A percentile compares a stretch with the other conserved stretches of the same genome.
Conservation (phyloP, 2,797 vertebrate species). For the Scolopax rusticola region DNA sequence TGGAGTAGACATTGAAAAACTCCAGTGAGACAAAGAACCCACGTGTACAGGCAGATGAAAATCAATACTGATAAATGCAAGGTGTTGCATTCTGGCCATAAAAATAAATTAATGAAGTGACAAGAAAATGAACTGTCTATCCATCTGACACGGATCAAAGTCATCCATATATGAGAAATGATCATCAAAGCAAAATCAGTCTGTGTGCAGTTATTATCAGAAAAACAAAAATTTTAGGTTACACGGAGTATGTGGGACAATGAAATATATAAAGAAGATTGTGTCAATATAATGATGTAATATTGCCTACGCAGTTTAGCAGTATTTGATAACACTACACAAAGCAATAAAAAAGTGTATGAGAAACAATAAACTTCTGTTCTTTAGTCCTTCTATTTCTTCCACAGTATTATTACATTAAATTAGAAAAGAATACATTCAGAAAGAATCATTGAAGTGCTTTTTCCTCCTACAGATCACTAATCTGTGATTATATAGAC, state of each 20-base stretch:
- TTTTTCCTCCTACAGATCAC: not conserved
- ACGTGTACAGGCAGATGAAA: not conserved
- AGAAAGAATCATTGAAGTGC: not conserved
- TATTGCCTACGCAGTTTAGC: not conserved
- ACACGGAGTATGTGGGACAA: no score
- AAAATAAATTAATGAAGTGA: constrained; percentile 27
- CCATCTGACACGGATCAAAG: not conserved
- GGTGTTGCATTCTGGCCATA: not conserved
- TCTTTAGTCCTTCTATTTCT: not conserved
- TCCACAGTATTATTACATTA: not conserved
- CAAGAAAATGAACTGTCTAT: not conserved
- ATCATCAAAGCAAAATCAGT: not conserved
- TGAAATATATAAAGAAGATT: not conserved
- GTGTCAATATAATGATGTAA: not conserved
- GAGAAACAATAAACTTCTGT: not conserved
- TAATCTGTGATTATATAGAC: not conserved
- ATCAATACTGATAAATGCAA: constrained; percentile 22
- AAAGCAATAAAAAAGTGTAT: not conserved
- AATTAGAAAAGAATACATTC: not conserved
- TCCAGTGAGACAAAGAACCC: constrained; percentile 6
- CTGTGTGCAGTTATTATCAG: not conserved
- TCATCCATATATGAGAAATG: not conserved
- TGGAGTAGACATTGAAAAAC: not conserved
- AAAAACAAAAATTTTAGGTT: not conserved
- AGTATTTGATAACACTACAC: not conserved